Evolutionary conservation across 2,888 invertebrate species (phyloP).

Genomic region (Platycheirus albimanus): DNA sequence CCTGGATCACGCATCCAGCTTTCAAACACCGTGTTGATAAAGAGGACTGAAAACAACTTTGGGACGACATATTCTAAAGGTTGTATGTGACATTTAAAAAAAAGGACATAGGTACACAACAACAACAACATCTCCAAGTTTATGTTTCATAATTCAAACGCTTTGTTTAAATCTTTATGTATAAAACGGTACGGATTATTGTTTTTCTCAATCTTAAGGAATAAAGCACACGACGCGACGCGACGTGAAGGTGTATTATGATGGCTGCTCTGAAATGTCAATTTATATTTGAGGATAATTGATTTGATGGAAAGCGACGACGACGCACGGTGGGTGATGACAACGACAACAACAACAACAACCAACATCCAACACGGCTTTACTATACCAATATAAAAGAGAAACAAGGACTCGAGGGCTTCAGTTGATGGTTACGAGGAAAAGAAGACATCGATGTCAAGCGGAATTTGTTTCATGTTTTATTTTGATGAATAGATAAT

Average conservation of each 20-base stretch:
- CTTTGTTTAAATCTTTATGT: constrained; percentile 50
- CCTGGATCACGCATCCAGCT: constrained; percentile 20
- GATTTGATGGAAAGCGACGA: constrained; percentile 78
- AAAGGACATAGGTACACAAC: constrained; percentile 9
- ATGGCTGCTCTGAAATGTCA: constrained; percentile 75
- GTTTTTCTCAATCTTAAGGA: not conserved
- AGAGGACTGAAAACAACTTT: constrained; percentile 7
- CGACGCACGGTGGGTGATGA: not conserved
- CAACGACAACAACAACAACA: constrained; percentile 10
- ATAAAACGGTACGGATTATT: constrained; percentile 28
- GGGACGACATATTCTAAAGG: not conserved
- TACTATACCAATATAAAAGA: not conserved
- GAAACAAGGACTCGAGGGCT: constrained; percentile 21
- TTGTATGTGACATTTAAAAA: constrained; percentile 6
- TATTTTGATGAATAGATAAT: constrained; percentile 63
- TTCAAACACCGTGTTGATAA: not conserved
- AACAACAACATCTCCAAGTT: constrained; percentile 8
- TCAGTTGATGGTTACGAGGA: constrained; percentile 20
- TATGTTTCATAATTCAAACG: constrained; percentile 49
- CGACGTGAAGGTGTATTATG: constrained; percentile 4
- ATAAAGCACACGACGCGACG: not conserved
- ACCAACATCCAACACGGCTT: not conserved
- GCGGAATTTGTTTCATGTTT: constrained; percentile 61
- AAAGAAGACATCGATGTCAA: constrained; percentile 62
- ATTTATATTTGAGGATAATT: constrained; percentile 80